Base-by-base conservation (phyloP, 2,888 invertebrate genomes). In the Amphipoea lucens region DNA sequence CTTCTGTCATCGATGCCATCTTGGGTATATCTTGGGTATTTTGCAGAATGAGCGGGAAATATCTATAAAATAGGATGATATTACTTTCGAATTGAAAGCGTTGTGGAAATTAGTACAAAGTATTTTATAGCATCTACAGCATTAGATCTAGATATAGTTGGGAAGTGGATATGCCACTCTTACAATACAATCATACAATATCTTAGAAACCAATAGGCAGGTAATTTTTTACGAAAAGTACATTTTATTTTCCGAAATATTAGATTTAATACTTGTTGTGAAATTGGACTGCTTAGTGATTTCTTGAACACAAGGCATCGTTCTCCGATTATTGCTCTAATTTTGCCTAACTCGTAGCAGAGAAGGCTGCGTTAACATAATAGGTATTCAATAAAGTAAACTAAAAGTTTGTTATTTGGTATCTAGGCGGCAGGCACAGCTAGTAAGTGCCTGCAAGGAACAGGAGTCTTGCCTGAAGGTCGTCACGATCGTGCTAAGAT, bases 381-480 rank as follows among this genome's bases (percentile, higher is more conserved):
- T 48, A n/a, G n/a, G n/a, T n/a, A 20, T 20, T 29, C 48, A 54
- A 63, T 54, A 20, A 54, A 54, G 2, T 20, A 54, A 54, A 7
- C 20, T 4, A 23, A 76, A 17, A 71, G 48, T 40, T 70, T 62
- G 23, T 14, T 73, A 36, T 74, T 51, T n/a, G 29, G 36, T 51
- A 71, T 40, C 48, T 45, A 62, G 48, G n/a, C 51, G 48, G 54
- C 45, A 36, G 36, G 48, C 42, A 36, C 54, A 72, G 62, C 9
- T 40, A 51, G 40, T 60, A 65, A 7, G 11, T 45, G 12, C 45
- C 14, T 23, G 67, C 67, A 29, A 63, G 70, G 51, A 71, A 75
- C 70, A 40, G 63, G 67, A 75, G 73, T 76, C 62, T 51, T 23
- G 69, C n/a, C 29, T 60, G 83, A 87, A 88, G 88, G 88, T 75